These are phyloP conservation scores for Phoebastria nigripes DNA, from an alignment of 2,797 vertebrate genomes.

Conservation along the genomic window DNA sequence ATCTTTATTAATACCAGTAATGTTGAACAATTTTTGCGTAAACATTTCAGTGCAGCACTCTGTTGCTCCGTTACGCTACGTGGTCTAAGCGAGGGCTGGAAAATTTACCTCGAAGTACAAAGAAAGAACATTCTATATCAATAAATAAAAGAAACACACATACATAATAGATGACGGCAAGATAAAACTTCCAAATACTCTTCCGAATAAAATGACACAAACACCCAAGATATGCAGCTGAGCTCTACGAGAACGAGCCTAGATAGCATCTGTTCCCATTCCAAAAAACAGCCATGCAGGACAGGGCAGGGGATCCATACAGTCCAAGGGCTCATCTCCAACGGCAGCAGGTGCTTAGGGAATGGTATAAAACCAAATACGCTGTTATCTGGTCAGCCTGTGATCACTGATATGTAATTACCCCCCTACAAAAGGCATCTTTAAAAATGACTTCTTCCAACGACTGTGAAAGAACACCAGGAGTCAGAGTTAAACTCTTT, in stretches of 20 bases:
- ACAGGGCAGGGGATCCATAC: rapidly evolving
- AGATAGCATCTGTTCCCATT: rapidly evolving
- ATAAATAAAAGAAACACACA: not conserved
- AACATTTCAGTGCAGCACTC: not conserved
- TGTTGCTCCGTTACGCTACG: rapidly evolving
- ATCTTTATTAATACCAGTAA: not conserved
- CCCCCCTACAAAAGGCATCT: not conserved
- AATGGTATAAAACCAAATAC: rapidly evolving
- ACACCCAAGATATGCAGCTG: rapidly evolving
- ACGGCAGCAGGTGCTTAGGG: not conserved
- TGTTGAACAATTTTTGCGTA: rapidly evolving
- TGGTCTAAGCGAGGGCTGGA: not conserved
- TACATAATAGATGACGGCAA: rapidly evolving
- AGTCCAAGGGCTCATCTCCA: not conserved
- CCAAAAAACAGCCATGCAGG: rapidly evolving
- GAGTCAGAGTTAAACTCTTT: conserved; percentile 49
- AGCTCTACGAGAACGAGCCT: not conserved
- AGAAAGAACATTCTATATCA: not conserved
- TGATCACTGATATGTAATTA: rapidly evolving
- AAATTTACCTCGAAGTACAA: not conserved
- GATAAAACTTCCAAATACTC: not conserved
- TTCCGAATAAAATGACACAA: too few species aligned
- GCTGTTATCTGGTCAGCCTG: rapidly evolving
- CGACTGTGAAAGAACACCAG: rapidly evolving
- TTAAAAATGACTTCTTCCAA: rapidly evolving